Evolutionary conservation across 2,888 invertebrate genomes (phyloP).

Genomic region (Melanophora roralis): DNA sequence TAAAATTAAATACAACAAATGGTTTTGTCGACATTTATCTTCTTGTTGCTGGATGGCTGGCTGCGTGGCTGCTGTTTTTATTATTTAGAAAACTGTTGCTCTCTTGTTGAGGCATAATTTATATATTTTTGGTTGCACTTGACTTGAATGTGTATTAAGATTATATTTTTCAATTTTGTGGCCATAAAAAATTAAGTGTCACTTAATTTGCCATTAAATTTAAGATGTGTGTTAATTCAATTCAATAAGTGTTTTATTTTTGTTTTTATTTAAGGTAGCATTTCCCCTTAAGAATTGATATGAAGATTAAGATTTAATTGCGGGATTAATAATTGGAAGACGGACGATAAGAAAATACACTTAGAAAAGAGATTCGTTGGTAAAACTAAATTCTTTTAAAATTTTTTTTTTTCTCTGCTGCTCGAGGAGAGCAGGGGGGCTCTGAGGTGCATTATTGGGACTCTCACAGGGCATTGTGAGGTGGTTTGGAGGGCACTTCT

Average conservation of each 20-base stretch:
- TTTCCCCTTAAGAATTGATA: neutral
- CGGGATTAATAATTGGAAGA: too few species aligned
- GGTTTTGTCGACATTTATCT: conserved; percentile 73
- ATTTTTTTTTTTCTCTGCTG: too few species aligned
- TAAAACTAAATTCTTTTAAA: too few species aligned
- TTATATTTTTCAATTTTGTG: conserved; percentile 46
- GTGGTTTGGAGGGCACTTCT: too few species aligned
- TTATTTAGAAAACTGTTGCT: conserved; percentile 52
- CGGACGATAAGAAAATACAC: too few species aligned
- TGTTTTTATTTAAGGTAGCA: neutral
- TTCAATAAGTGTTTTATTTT: neutral
- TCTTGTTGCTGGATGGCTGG: conserved; percentile 41
- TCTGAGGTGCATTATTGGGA: too few species aligned
- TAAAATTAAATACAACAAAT: conserved; percentile 75
- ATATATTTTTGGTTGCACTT: conserved; percentile 49
- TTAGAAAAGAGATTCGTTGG: too few species aligned
- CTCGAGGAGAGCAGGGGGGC: too few species aligned
- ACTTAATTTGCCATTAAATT: conserved; percentile 36
- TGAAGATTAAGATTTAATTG: too few species aligned
- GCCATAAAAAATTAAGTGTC: conserved; percentile 32
- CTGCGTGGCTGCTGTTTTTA: conserved; percentile 17
- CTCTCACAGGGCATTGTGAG: too few species aligned
- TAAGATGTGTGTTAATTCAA: conserved; percentile 1
- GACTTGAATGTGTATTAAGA: conserved; percentile 41
- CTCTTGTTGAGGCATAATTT: conserved; percentile 41